Evolutionary conservation across 35 echinoderm and acorn worm species (phyloP), one percentile per base, ranked within the genome.

Genomic region (Patiria miniata): DNA sequence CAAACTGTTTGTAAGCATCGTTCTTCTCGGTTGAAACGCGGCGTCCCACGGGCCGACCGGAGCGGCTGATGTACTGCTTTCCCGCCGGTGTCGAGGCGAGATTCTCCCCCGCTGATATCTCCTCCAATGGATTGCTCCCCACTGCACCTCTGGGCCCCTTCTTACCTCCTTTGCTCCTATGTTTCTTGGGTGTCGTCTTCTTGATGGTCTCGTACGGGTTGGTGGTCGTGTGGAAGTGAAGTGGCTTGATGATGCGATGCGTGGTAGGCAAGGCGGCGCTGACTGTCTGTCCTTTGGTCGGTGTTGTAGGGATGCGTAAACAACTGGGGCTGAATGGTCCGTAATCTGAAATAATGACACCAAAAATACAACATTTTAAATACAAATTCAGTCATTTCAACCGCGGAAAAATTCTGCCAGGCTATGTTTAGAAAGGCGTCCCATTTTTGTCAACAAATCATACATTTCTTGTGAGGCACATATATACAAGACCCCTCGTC

Each of bases 191-290:
- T 68, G 59, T 55, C 28, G 33, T 78, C 68, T 69, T 26, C 42
- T 87, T 87, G 16, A 28, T 79, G 39, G 69, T 23, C 55, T 87
- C 68, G 2, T 30, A 19, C 2, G 85, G 85, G 76, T 78, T 56
- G 44, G 85, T 50, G 22, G 85, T 87, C n/a, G 85, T 79, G 44
- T 87, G 85, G 69, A 87, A 87, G 15, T 78, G 85, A 36, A 87
- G 59, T 0, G 85, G 85, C 78, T 73, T 73, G 65, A 73, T 73
- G 65, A 73, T 23, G 3, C 26, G 65, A 23, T 26, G 29, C 23
- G 34, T 26, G 10, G 65, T 26, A 1, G 65, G 65, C 29, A 73
- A 34, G 1, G 65, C 65, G 65, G 65, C 65, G 34, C 65, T 73
- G 21, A 73, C 21, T 7, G 65, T 73, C 22, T 73, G 65, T 23